Evolutionary conservation across 2,888 invertebrate genomes (phyloP), one percentile per base, ranked within the genome.

Genomic region (Eledona agricola): DNA sequence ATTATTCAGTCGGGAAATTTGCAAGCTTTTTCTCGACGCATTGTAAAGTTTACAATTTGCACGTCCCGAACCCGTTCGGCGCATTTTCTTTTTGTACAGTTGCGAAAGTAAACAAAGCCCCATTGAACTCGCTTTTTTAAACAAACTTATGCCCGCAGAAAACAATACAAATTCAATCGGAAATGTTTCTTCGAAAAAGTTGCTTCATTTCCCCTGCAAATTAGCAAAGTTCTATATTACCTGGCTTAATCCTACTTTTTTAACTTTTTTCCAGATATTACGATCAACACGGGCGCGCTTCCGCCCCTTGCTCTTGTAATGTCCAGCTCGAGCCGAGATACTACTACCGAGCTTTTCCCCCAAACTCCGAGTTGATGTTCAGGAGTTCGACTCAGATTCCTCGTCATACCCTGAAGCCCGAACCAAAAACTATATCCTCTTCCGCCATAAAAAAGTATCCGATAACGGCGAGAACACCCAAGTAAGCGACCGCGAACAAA

Each of bases 381-480:
- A 19, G 29, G 26, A 45, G 47, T 28, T 46, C 46, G 3, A 12
- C 42, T 2, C 28, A 42, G 9, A 17, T 19, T 9, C n/a, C n/a
- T n/a, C n/a, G n/a, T n/a, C n/a, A n/a, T n/a, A 25, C 22, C 13
- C 17, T 16, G 16, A 35, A 29, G n/a, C n/a, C n/a, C n/a, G n/a
- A n/a, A n/a, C n/a, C 25, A 11, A 45, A 34, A 45, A 6, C 22
- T 23, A 6, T 10, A n/a, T 22, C 43, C 4, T 15, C 10, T 17
- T 16, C 38, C 3, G 28, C 20, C 7, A 7, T 34, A 4, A 50
- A 50, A 22, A 54, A 50, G 31, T 50, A 50, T 37, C 42, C 54
- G 5, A 28, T 52, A 13, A 52, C 52, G 3, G 46, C 32, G 4
- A 46, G 34, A 26, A 54, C 49, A 4, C 43, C 54, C 12, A 54